Base-by-base conservation (phyloP, 2,888 invertebrate genomes). In the Xestia rhomboidea region DNA sequence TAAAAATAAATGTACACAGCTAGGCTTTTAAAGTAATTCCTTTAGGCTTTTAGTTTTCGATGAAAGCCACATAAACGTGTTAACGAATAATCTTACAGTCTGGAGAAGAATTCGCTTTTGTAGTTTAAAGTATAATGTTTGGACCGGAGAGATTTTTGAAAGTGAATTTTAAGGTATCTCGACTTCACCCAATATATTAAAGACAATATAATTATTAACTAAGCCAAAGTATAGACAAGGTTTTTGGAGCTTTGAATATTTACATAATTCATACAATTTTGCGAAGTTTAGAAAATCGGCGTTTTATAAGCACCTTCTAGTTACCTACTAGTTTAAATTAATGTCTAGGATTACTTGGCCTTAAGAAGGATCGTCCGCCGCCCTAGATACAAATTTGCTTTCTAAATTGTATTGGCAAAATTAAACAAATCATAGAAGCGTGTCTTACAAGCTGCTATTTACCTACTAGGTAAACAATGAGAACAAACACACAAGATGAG, bases 1-100 rank as follows among this genome's bases (percentile, higher is more conserved):
- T 79, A 84, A 82, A 86, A 86, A 83, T 77, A 74, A 79, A 82
- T 84, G 57, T 86, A 84, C 77, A 74, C 68, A n/a, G 38, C 18
- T 70, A 71, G 70, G 79, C 82, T 86, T 84, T 86, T 60, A 86
- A 77, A 69, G 73, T 82, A 86, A 86, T 82, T 74, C 69, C 70
- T 84, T 74, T 70, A 76, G 57, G 77, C 84, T 86, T 82, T 86
- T 82, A 78, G 84, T 79, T 79, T 72, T 78, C 69, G n/a, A 62
- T 60, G 60, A 69, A 76, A 84, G 64, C 49, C 54, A 34, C 30
- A 77, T 68, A 83, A 76, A 66, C 51, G 51, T 79, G 70, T 68
- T 81, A 71, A 18, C 15, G 66, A 73, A 76, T 85, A 78, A 83
- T 67, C 76, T 73, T 44, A 38, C 1, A 27, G 38, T 73, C 73